phyloP scores from a whole-genome alignment of 2,113 vertebrate genomes.

The Ictalurus furcatus region DNA sequence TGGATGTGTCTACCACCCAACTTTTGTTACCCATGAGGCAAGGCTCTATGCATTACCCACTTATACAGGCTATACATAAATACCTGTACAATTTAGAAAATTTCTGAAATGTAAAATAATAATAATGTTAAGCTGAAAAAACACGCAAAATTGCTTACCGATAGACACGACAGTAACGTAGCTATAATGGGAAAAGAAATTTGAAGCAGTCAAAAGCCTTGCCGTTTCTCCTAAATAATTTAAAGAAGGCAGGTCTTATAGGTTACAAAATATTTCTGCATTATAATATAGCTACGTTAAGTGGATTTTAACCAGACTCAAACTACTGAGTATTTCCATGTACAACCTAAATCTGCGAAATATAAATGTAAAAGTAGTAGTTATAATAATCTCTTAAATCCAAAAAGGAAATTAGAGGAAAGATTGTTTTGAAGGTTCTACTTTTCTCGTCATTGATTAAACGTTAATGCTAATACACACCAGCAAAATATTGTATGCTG shows the following conservation, averaged over 20 bases:
- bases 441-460: neutral
- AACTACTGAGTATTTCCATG: neutral
- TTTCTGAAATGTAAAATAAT: neutral
- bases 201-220: neutral
- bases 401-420: neutral
- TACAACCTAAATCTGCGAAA: no score
- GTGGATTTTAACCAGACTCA: neutral
- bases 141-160: neutral
- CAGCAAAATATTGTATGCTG: neutral
- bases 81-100: neutral
- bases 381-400: neutral
- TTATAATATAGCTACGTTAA: no score
- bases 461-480: neutral
- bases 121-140: neutral
- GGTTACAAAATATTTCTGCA: neutral
- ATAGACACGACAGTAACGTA: neutral
- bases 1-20: conserved; percentile 28
- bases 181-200: neutral
- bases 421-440: neutral
- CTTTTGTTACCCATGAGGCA: conserved; percentile 23
- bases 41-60: neutral
- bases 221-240: neutral
- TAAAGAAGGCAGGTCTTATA: neutral
- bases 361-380: no score
- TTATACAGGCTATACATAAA: neutral